Conservation (phyloP, 30 jellyfish, hydroid and myxozoan species). For the Aurelia coerulea region DNA sequence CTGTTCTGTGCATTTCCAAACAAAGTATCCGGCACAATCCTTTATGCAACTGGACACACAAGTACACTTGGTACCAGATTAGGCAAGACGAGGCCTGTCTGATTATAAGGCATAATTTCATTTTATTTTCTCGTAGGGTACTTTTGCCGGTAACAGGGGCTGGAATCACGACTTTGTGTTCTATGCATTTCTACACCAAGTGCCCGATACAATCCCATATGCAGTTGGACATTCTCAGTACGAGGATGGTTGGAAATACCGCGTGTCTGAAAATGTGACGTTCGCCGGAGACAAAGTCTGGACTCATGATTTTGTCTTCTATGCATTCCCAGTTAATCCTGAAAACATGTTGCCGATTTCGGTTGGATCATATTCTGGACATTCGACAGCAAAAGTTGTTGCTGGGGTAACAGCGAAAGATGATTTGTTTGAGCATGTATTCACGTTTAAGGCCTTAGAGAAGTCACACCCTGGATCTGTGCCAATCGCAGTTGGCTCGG, state of each 20-base stretch:
- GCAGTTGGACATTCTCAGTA: conserved; percentile 66
- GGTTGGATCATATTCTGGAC: conserved; percentile 46
- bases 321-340: conserved; percentile 47
- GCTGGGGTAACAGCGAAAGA: conserved; percentile 42
- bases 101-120: too few relatives aligned
- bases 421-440: conserved; percentile 35
- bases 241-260: conserved; percentile 62
- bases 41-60: too few relatives aligned
- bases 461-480: conserved; percentile 29
- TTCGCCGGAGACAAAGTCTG: conserved; percentile 67
- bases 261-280: conserved; percentile 23
- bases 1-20: conserved; percentile 36
- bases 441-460: conserved; percentile 31
- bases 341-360: conserved; percentile 34
- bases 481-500: conserved; percentile 33
- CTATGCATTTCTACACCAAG: conserved; percentile 27
- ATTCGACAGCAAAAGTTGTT: conserved; percentile 54
- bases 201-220: conserved; percentile 53
- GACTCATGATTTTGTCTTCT: conserved; percentile 67
- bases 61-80: too few relatives aligned
- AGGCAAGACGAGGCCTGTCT: too few relatives aligned
- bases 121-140: background rate
- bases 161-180: background rate
- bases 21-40: conserved; percentile 39
- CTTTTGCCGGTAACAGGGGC: conserved; percentile 28